A percentile compares a stretch with the other conserved stretches of the same genome.
These are phyloP conservation scores for Odontothrips loti DNA, from an alignment of 2,888 invertebrate species.

Conservation along the genomic window DNA sequence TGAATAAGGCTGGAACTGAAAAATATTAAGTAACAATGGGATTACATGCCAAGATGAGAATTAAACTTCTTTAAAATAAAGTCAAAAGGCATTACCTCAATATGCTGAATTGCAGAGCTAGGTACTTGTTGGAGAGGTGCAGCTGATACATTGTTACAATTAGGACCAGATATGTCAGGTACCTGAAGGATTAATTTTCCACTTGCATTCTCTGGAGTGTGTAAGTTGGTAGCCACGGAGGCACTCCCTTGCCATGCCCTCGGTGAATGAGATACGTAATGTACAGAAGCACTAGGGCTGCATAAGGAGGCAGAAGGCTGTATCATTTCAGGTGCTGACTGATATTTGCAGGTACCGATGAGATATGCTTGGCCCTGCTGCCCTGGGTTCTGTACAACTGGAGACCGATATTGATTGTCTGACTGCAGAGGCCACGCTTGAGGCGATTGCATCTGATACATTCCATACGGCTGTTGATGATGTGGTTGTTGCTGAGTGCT, in stretches of 20 bases:
- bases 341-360: not conserved
- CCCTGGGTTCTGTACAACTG: not conserved
- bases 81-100: too few species aligned
- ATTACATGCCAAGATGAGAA: too few species aligned
- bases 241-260: not conserved
- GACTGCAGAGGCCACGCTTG: not conserved
- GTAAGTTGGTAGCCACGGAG: too few species aligned
- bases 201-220: too few species aligned
- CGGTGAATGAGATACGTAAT: not conserved
- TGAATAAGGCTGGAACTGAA: too few species aligned
- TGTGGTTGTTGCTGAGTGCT: not conserved
- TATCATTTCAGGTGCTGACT: not conserved
- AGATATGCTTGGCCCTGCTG: not conserved
- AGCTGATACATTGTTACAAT: too few species aligned
- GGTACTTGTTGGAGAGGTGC: too few species aligned
- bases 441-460: not conserved
- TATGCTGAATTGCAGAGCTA: too few species aligned
- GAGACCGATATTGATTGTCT: not conserved
- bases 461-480: not conserved
- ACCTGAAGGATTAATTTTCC: too few species aligned
- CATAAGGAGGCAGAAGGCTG: not conserved
- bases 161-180: too few species aligned
- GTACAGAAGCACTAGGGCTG: not conserved
- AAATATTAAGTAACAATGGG: too few species aligned
- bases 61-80: too few species aligned